phyloP scores from a whole-genome alignment of 2,888 invertebrate genomes.

The Caenorhabditis virilis region DNA sequence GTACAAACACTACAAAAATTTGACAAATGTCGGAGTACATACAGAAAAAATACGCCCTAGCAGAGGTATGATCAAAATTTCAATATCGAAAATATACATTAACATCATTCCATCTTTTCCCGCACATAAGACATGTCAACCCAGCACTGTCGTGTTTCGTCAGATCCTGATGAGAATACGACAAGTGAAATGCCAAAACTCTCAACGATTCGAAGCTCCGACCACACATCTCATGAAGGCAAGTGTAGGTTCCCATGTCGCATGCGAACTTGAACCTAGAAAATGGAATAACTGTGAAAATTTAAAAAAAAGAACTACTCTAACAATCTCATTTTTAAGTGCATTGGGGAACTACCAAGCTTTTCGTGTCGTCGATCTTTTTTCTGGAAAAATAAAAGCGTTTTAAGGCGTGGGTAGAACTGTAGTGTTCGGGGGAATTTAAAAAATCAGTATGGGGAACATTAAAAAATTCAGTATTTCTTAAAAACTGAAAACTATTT shows the following conservation, averaged over 20 bases:
- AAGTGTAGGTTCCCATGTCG: slow-evolving; percentile 12
- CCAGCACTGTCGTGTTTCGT: background rate
- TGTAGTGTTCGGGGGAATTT: too few relatives aligned
- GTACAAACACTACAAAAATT: too few relatives aligned
- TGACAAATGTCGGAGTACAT: too few relatives aligned
- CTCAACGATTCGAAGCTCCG: slow-evolving; percentile 26
- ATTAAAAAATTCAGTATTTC: too few relatives aligned
- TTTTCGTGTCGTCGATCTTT: too few relatives aligned
- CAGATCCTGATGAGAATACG: slow-evolving; percentile 48
- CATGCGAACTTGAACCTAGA: slow-evolving; percentile 14
- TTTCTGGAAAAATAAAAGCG: too few relatives aligned
- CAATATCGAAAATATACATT: slow-evolving; percentile 22
- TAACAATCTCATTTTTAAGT: background rate
- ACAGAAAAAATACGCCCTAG: too few relatives aligned
- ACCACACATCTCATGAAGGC: slow-evolving; percentile 18
- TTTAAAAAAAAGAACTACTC: background rate
- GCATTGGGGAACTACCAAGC: too few relatives aligned
- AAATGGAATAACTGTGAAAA: slow-evolving; percentile 1
- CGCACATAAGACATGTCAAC: slow-evolving; percentile 45
- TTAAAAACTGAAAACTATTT: too few relatives aligned
- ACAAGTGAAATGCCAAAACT: slow-evolving; percentile 48
- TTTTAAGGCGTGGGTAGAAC: too few relatives aligned
- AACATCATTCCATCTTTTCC: slow-evolving; percentile 34
- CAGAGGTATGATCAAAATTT: too few relatives aligned
- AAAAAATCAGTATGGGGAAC: too few relatives aligned